Conservation (phyloP, 2,113 vertebrate genomes). For the Miniopterus natalensis region DNA sequence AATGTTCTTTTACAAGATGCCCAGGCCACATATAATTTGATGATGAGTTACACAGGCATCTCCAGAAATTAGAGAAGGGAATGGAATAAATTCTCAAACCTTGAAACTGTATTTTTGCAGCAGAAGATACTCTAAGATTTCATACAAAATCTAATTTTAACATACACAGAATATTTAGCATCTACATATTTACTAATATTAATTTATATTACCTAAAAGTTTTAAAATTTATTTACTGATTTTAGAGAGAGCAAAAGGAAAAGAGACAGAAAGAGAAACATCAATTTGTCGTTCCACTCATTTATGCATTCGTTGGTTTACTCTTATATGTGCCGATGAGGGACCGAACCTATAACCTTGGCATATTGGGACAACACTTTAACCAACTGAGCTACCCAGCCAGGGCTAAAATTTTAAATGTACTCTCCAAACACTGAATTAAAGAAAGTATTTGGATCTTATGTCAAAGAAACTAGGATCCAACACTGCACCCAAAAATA, state of each 20-base stretch:
- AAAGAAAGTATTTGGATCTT: not conserved
- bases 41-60: not conserved
- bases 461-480: not conserved
- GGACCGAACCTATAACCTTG: not conserved
- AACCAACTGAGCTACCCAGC: not conserved
- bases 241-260: too few species aligned
- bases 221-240: not conserved
- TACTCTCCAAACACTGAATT: not conserved
- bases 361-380: not conserved
- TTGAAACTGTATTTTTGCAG: not conserved
- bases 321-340: too few species aligned
- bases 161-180: not conserved
- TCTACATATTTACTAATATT: not conserved
- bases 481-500: not conserved
- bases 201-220: not conserved
- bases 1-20: not conserved
- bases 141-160: not conserved
- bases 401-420: not conserved
- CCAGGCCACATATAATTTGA: not conserved
- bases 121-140: not conserved
- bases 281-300: too few species aligned
- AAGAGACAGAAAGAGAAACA: too few species aligned
- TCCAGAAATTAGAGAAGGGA: not conserved
- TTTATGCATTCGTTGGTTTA: too few species aligned
- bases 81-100: slow-evolving; percentile 23